phyloP scores from a whole-genome alignment of 2,113 vertebrate genomes.

The Amazona guildingii region DNA sequence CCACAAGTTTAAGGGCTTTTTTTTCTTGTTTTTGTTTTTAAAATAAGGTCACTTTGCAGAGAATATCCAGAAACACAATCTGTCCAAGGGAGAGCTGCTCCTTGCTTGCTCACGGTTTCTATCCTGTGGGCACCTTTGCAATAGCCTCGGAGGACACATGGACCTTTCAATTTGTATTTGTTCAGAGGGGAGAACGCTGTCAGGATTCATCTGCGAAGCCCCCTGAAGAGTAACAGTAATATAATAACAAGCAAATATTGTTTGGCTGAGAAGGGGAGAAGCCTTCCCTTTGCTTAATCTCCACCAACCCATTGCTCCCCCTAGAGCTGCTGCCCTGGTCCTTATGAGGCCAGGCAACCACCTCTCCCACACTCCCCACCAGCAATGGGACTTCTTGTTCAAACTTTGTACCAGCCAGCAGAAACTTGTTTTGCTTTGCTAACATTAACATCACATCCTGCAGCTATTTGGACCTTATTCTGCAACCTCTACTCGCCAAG shows the following conservation, averaged over 20 bases:
- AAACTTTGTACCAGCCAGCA: background rate
- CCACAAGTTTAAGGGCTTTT: background rate
- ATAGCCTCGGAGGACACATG: fast-evolving
- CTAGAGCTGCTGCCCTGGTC: background rate
- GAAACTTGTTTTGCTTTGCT: background rate
- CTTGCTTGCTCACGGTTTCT: fast-evolving
- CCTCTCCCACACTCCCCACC: background rate
- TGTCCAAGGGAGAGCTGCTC: background rate
- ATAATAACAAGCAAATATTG: background rate
- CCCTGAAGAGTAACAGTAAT: background rate
- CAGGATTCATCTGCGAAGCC: background rate
- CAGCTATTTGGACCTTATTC: background rate
- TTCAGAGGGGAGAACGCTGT: background rate
- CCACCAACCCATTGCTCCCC: fast-evolving
- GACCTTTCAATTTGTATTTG: background rate
- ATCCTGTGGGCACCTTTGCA: background rate
- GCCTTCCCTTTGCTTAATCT: background rate
- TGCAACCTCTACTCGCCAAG: background rate
- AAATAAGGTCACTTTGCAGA: background rate
- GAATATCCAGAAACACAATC: background rate
- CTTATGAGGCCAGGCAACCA: background rate
- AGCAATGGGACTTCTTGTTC: fast-evolving
- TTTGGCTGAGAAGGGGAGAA: background rate
- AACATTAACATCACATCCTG: background rate
- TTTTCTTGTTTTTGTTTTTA: background rate